phyloP scores from a whole-genome alignment of 2,888 invertebrate species.

The Agelastica alni region DNA sequence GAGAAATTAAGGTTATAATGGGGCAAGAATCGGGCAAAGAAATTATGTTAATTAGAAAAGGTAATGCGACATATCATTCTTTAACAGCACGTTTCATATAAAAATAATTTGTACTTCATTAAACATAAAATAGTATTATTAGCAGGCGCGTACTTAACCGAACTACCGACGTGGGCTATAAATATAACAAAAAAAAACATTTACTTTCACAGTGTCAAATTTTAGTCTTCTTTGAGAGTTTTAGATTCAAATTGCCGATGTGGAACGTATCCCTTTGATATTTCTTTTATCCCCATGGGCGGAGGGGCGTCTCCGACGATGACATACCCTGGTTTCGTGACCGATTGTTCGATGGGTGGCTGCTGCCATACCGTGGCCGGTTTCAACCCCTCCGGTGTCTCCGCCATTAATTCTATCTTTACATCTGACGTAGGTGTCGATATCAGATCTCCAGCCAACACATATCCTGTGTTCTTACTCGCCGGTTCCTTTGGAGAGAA shows the following conservation, averaged over 20 bases:
- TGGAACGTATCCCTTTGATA: constrained; percentile 47
- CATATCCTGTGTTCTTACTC: constrained; percentile 41
- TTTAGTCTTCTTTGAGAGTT: constrained; percentile 50
- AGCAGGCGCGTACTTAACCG: too few species aligned
- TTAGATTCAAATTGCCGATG: constrained; percentile 50
- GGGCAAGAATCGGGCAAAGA: too few species aligned
- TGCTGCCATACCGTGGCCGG: constrained; percentile 35
- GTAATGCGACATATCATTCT: too few species aligned
- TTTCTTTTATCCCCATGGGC: constrained; percentile 30
- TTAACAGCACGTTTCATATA: too few species aligned
- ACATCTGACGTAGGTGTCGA: constrained; percentile 1
- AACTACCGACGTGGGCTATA: too few species aligned
- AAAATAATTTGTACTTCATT: too few species aligned
- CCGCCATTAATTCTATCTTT: not conserved
- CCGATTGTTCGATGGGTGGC: constrained; percentile 29
- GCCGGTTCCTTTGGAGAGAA: constrained; percentile 34
- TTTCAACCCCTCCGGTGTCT: constrained; percentile 4
- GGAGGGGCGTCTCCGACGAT: constrained; percentile 43
- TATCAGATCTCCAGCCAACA: constrained; percentile 42
- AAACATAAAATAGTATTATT: too few species aligned
- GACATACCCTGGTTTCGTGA: constrained; percentile 42
- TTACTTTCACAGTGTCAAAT: constrained; percentile 60
- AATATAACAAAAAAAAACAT: constrained; percentile 62
- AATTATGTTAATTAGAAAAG: too few species aligned
- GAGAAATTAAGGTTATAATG: too few species aligned